Conservation (phyloP, 1,140 invertebrate species). For the Oncopeltus fasciatus region DNA sequence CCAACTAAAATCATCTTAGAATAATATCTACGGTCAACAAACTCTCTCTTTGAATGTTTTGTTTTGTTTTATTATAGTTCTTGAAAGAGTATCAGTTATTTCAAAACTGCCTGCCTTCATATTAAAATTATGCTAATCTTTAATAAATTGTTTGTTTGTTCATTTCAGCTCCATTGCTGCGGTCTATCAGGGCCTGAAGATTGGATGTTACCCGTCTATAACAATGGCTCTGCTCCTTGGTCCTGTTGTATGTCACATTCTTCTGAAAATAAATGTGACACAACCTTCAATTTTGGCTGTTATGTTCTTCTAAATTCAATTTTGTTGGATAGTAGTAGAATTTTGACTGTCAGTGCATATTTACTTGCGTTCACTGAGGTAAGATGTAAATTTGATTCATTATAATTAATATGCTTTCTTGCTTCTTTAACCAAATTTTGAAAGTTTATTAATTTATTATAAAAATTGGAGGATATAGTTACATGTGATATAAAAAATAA, state of each 20-base stretch:
- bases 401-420: no score
- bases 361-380: neutral
- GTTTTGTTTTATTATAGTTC: neutral
- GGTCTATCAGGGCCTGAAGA: neutral
- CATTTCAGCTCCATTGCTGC: neutral
- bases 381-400: no score
- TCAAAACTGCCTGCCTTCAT: neutral
- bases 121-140: neutral
- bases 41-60: no score
- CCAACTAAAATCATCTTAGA: no score
- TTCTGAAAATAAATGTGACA: neutral
- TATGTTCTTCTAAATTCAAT: neutral
- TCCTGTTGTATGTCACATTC: neutral
- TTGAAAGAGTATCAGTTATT: neutral
- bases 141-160: neutral
- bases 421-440: no score
- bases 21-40: no score
- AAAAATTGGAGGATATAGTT: no score
- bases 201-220: neutral
- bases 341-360: neutral
- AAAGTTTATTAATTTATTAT: no score
- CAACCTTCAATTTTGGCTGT: neutral
- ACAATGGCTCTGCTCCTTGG: neutral
- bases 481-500: no score
- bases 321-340: neutral